Evolutionary conservation across 1,140 invertebrate species (phyloP).

Genomic region (Rhagoletis zephyria): DNA sequence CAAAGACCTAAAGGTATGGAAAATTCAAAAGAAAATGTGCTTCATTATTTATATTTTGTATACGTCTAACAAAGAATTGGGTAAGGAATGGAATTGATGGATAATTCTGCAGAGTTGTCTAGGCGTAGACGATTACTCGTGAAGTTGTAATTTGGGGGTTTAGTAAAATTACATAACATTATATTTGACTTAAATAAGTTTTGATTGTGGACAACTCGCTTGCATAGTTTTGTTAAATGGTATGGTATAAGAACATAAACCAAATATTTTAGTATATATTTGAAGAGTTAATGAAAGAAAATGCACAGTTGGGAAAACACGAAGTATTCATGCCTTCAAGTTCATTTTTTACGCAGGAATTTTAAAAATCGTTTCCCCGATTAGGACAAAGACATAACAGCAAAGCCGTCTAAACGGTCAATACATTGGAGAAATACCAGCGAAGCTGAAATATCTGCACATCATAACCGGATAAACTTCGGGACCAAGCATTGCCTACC

Average conservation of each 20-base stretch:
- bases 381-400: slow-evolving; percentile 49
- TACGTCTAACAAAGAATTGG: background rate
- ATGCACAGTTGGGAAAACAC: slow-evolving; percentile 56
- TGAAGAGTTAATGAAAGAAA: slow-evolving; percentile 35
- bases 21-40: slow-evolving; percentile 36
- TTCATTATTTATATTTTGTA: slow-evolving; percentile 19
- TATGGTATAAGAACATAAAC: slow-evolving; percentile 33
- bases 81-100: slow-evolving; percentile 51
- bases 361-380: slow-evolving; percentile 43
- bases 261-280: slow-evolving; percentile 53
- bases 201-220: slow-evolving; percentile 34
- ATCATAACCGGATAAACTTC: slow-evolving; percentile 27
- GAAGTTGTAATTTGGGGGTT: slow-evolving; percentile 6
- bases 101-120: slow-evolving; percentile 38
- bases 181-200: slow-evolving; percentile 25
- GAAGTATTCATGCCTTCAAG: slow-evolving; percentile 72
- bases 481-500: slow-evolving; percentile 28
- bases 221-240: background rate
- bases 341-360: slow-evolving; percentile 72
- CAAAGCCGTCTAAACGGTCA: background rate
- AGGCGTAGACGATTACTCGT: background rate
- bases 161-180: slow-evolving; percentile 49
- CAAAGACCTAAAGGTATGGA: slow-evolving; percentile 56
- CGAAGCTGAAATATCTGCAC: slow-evolving; percentile 31
- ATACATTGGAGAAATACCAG: slow-evolving; percentile 50